Evolutionary conservation across 2,888 invertebrate genomes (phyloP).

Genomic region (Caenorhabditis sinica): DNA sequence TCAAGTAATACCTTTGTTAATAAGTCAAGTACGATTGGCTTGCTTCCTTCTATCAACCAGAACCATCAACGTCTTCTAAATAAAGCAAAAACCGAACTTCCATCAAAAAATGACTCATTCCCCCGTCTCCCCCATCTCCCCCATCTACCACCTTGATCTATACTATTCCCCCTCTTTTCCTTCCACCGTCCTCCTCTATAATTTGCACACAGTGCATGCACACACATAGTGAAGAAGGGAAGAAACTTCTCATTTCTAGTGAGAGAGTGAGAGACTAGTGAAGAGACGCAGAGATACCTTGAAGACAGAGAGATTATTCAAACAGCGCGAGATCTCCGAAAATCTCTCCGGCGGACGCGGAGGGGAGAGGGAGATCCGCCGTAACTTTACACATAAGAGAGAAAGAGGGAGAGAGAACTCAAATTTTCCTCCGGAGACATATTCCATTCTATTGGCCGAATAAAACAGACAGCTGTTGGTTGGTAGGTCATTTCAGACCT

Average conservation of each 20-base stretch:
- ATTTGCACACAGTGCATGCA: constrained; percentile 59
- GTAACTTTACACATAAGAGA: constrained; percentile 30
- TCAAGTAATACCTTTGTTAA: too few species aligned
- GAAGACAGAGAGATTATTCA: constrained; percentile 28
- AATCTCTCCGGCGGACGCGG: not conserved
- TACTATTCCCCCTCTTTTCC: constrained; percentile 1
- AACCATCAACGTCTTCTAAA: too few species aligned
- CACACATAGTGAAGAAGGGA: too few species aligned
- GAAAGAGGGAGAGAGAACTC: too few species aligned
- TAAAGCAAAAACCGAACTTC: too few species aligned
- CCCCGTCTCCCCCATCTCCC: too few species aligned
- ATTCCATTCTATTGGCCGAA: constrained; percentile 1
- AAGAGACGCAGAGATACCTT: not conserved
- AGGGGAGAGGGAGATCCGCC: constrained; percentile 2
- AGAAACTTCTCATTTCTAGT: constrained; percentile 1
- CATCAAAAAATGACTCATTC: too few species aligned
- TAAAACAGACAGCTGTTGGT: not conserved
- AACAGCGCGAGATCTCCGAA: constrained; percentile 18
- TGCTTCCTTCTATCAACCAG: too few species aligned
- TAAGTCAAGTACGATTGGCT: too few species aligned
- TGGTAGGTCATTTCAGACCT: too few species aligned
- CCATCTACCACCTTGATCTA: too few species aligned
- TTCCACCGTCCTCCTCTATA: not conserved
- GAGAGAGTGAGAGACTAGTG: not conserved
- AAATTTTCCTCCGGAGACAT: not conserved